Percentiles rank a stretch among this genome's conserved stretches.
Evolutionary conservation across 2,797 vertebrate species (phyloP).

Genomic region (Alfaro cultratus): DNA sequence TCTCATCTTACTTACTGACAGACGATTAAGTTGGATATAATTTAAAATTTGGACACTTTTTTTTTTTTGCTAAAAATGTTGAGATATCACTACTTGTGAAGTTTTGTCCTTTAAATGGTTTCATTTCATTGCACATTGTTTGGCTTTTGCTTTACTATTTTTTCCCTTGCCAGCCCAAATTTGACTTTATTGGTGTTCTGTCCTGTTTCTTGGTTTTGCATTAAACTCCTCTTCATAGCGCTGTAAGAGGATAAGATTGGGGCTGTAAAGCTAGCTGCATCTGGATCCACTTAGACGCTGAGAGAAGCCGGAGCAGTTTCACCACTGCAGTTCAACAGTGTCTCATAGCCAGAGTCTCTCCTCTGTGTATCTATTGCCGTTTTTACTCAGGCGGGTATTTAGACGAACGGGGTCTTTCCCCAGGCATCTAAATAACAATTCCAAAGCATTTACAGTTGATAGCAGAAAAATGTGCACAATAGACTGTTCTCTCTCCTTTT

Average conservation of each 20-base stretch:
- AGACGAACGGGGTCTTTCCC: conserved; percentile 50
- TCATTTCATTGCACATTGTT: conserved; percentile 7
- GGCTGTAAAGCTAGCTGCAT: conserved; percentile 71
- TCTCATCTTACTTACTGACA: conserved; percentile 7
- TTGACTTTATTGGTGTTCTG: conserved; percentile 44
- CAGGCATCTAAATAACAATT: conserved; percentile 41
- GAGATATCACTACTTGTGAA: background rate
- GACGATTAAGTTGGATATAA: conserved; percentile 8
- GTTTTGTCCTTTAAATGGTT: background rate
- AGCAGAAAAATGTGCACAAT: conserved; percentile 3
- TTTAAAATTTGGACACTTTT: background rate
- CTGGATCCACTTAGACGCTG: conserved; percentile 80
- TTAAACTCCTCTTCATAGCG: conserved; percentile 55
- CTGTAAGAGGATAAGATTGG: conserved; percentile 56
- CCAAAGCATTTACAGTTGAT: conserved; percentile 36
- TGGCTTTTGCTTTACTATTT: conserved; percentile 21
- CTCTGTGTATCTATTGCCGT: conserved; percentile 71
- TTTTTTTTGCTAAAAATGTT: background rate
- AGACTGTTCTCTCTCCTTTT: conserved; percentile 10
- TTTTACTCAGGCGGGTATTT: conserved; percentile 50
- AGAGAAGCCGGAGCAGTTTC: conserved; percentile 61
- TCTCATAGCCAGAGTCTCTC: conserved; percentile 38
- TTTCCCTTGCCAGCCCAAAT: conserved; percentile 7
- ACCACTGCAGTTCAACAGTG: conserved; percentile 50
- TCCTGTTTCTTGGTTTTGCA: conserved; percentile 60